These are phyloP conservation scores for Pristionchus fissidentatus DNA, from an alignment of 2,888 invertebrate genomes.

Conservation along the genomic window DNA sequence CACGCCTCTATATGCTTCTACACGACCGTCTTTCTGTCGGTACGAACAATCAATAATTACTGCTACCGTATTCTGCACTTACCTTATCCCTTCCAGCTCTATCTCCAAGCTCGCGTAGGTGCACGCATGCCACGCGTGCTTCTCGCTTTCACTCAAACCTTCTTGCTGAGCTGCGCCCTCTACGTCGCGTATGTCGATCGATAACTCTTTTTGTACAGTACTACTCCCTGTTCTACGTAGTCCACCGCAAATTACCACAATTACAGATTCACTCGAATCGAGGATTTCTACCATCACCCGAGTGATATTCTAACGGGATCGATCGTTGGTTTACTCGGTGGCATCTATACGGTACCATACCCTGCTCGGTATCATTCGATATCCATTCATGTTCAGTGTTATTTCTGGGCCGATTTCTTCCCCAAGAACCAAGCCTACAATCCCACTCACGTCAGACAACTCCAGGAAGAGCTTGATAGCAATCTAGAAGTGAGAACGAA, in stretches of 20 bases:
- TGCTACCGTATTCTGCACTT: neutral
- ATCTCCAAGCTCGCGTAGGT: conserved; percentile 59
- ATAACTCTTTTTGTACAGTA: neutral
- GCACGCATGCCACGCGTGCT: conserved; percentile 53
- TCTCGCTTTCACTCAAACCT: conserved; percentile 50
- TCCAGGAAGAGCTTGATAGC: too few species aligned
- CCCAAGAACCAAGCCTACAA: too few species aligned
- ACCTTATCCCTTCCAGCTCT: conserved; percentile 51
- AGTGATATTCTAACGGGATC: conserved; percentile 90
- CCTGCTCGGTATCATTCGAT: neutral
- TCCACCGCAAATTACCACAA: too few species aligned
- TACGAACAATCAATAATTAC: neutral
- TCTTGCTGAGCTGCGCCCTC: neutral
- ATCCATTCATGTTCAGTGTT: neutral
- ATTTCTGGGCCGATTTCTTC: neutral
- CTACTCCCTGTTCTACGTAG: neutral
- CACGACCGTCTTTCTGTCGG: neutral
- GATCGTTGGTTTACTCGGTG: conserved; percentile 77
- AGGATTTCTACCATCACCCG: conserved; percentile 98
- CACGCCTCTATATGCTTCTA: neutral
- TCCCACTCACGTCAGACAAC: too few species aligned
- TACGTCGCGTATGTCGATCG: neutral
- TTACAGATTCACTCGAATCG: conserved; percentile 83
- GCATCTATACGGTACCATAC: conserved; percentile 66
- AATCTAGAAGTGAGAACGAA: too few species aligned